Base-by-base conservation (phyloP, 2,888 invertebrate species). In the Dermolepida albohirtum region DNA sequence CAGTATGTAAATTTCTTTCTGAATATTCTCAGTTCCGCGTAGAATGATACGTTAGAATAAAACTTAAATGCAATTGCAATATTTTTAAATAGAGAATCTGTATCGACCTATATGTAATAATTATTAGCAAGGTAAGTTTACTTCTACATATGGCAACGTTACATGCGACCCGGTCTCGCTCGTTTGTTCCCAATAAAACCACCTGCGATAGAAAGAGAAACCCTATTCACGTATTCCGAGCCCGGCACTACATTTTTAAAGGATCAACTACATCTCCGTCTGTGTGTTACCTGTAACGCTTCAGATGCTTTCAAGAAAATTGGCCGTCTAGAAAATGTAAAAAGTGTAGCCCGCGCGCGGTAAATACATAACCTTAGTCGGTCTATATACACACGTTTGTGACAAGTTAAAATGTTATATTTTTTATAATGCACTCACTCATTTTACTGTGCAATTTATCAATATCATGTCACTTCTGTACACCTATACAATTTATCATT, bases 301-400 rank as follows among this genome's bases (percentile, higher is more conserved):
- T 75, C 75, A 76, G 78, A 80, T 78, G 80, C 80, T 80, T 80
- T 80, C 79, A 80, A 78, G 79, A 74, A 80, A 80, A 80, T 80
- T 80, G 80, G 73, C 73, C 74, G 73, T 70, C 71, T 73, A 73
- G 73, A 73, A 75, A 75, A 75, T 73, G 72, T 74, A 73, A 75
- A 75, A 75, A 74, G 72, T 44, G 55, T 66, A 70, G 64, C 73
- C 64, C 62, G 63, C 54, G 67, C 59, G 68, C 63, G 70, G 64
- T 70, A 69, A 66, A 69, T 73, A 72, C 71, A 69, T 70, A 67
- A 70, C 67, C 66, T 71, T 69, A 71, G 68, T 47, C 57, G 57
- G 22, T 68, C 67, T 67, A 70, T 72, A 72, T 68, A 68, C 69
- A 72, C 71, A 71, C 72, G 71, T 73, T 71, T 73, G 73, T 71